phyloP scores from a whole-genome alignment of 2,888 invertebrate species.

The Onthophagus sagittarius region DNA sequence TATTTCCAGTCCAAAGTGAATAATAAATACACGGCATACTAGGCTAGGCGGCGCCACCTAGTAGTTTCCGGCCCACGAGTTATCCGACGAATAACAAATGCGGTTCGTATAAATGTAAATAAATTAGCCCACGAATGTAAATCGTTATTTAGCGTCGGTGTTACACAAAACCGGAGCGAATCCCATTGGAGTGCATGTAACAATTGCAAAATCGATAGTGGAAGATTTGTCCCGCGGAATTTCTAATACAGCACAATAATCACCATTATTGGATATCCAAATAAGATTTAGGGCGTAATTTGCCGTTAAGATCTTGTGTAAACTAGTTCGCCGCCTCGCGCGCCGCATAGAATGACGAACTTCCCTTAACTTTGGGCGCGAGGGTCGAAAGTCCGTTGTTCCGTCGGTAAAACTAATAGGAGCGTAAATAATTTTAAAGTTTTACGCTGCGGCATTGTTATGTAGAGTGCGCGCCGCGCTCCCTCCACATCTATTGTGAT shows the following conservation, averaged over 20 bases:
- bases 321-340: neutral
- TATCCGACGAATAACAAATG: neutral
- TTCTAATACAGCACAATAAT: neutral
- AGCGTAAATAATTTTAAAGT: constrained; percentile 11
- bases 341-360: neutral
- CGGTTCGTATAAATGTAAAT: neutral
- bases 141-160: neutral
- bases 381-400: neutral
- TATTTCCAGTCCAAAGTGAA: neutral
- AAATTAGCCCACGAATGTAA: neutral
- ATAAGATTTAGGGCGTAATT: constrained; percentile 5
- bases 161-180: neutral
- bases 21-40: neutral
- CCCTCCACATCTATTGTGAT: constrained; percentile 5
- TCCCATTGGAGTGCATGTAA: neutral
- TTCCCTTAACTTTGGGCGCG: neutral
- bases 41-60: neutral
- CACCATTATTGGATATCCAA: constrained; percentile 10
- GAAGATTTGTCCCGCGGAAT: neutral
- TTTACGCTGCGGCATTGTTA: constrained; percentile 11
- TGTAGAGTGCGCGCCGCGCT: neutral
- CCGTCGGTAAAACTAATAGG: constrained; percentile 5
- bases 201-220: neutral
- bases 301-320: neutral
- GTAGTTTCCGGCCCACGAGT: neutral